Evolutionary conservation across 2,113 vertebrate genomes (phyloP), one percentile per base, ranked within the genome.

Genomic region (Ascaphus truei): DNA sequence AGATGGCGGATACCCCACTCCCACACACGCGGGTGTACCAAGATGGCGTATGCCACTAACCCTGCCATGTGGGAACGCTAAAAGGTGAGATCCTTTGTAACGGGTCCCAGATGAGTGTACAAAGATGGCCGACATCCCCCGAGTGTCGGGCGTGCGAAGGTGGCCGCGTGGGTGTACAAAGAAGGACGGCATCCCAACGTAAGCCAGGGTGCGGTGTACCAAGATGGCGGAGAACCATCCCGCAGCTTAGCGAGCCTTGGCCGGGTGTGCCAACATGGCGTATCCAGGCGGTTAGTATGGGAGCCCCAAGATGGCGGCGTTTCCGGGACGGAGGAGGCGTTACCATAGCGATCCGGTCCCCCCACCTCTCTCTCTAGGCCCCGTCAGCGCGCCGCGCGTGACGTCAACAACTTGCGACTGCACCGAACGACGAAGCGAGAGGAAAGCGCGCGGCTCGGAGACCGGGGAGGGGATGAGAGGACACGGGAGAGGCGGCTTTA

Each of bases 401-500:
- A 57, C 64, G 64, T 67, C 37, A 67, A 10, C 22, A 4, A 3
- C 1, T 6, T 9, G 64, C 64, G 64, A 45, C 64, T 1, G 5
- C 16, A 26, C 4, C 12, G 16, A 41, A 47, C 51, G 51, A 56
- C 45, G 61, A 51, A 29, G 47, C 31, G 51, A 41, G 27, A 67
- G 64, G 47, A 43, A 45, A 67, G 39, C 27, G 51, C 36, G 64
- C 51, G 18, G 10, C 51, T 52, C 25, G 64, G 52, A 22, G 62
- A 22, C 25, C 50, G 20, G 51, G 52, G 27, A 57, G 64, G 64
- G 64, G 64, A 67, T 67, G 64, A 67, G 52, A 67, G 52, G 64
- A 51, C 62, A 5, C 47, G 8, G 62, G 48, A 34, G 33, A 5
- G 4, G 8, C 13, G 4, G 8, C 13, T 34, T 33, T 27, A 9